Evolutionary conservation across 2,888 invertebrate genomes (phyloP).

Genomic region (Caenorhabditis drosophilae): DNA sequence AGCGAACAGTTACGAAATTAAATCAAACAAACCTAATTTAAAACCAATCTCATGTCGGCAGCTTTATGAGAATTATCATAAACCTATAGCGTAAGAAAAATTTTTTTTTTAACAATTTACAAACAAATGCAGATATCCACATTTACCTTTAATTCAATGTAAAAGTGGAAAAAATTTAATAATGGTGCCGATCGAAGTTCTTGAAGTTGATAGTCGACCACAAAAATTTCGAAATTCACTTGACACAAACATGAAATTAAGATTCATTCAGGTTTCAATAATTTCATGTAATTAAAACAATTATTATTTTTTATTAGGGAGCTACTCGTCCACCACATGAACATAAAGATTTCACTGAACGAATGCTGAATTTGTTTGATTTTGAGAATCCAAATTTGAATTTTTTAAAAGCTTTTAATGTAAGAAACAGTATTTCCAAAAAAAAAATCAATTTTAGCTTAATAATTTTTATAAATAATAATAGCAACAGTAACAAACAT

Average conservation of each 20-base stretch:
- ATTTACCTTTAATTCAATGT: constrained; percentile 29
- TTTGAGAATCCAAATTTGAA: constrained; percentile 10
- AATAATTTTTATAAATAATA: constrained; percentile 7
- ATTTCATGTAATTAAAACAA: no score
- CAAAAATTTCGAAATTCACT: constrained; percentile 25
- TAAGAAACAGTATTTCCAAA: background rate
- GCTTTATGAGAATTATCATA: no score
- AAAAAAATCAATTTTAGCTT: background rate
- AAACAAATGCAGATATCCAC: constrained; percentile 17
- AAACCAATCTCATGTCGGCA: no score
- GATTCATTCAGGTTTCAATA: constrained; percentile 11
- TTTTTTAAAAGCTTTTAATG: constrained; percentile 6
- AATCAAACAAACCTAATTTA: constrained; percentile 6
- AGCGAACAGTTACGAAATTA: constrained; percentile 1
- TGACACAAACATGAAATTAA: constrained; percentile 14
- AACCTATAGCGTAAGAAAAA: no score
- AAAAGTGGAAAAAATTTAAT: constrained; percentile 13
- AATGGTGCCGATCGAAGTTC: constrained; percentile 26
- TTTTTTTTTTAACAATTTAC: no score
- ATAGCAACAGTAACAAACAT: constrained; percentile 20
- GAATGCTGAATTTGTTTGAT: constrained; percentile 24
- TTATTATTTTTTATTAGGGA: background rate
- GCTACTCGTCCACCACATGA: constrained; percentile 19
- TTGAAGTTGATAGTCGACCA: constrained; percentile 19
- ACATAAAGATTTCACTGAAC: constrained; percentile 14